Evolutionary conservation across 2,113 vertebrate genomes (phyloP).

Genomic region (Chamaetylas fuelleborni): DNA sequence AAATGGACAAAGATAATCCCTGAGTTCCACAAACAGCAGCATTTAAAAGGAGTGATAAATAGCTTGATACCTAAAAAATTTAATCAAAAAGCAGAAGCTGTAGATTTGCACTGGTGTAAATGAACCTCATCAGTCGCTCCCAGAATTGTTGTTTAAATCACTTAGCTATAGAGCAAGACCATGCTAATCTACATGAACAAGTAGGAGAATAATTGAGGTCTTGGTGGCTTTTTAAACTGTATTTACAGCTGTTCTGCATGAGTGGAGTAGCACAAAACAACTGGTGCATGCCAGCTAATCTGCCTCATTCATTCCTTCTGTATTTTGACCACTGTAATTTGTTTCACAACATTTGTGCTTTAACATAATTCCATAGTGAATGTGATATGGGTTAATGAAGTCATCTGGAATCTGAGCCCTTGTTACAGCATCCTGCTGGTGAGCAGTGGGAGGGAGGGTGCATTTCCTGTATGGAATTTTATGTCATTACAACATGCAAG

Average conservation of each 20-base stretch:
- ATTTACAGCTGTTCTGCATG: slow-evolving; percentile 25
- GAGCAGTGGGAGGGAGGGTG: neutral
- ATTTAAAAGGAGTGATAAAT: neutral
- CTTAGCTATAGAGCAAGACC: neutral
- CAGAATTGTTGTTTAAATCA: slow-evolving; percentile 8
- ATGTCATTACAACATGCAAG: accelerated
- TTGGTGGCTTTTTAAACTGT: neutral
- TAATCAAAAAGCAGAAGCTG: neutral
- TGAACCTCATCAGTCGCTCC: neutral
- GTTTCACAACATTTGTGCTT: neutral
- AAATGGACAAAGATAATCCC: neutral
- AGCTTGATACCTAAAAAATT: neutral
- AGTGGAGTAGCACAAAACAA: neutral
- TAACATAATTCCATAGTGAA: neutral
- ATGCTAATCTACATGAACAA: neutral
- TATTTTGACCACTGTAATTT: slow-evolving; percentile 26
- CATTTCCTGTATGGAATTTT: neutral
- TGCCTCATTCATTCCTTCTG: neutral
- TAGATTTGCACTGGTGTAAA: neutral
- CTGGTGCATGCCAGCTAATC: neutral
- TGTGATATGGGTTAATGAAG: neutral
- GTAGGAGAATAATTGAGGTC: slow-evolving; percentile 8
- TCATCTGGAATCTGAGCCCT: neutral
- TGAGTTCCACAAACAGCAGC: neutral
- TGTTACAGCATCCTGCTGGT: neutral